Base-by-base conservation (phyloP, 2,113 vertebrate species). In the Clinocottus analis region DNA sequence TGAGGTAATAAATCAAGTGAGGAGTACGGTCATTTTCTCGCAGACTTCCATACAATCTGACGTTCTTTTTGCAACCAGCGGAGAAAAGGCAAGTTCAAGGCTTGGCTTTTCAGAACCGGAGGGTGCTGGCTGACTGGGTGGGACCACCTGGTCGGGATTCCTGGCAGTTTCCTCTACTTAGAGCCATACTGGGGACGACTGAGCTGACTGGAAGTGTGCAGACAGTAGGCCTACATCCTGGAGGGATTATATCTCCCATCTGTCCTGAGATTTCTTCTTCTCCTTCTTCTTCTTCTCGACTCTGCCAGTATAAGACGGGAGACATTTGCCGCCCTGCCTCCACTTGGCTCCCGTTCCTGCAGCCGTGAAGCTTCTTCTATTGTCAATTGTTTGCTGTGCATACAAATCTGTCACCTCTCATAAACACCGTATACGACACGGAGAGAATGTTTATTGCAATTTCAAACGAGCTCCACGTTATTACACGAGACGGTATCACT, bases 211-310 rank as follows among this genome's bases (percentile, higher is more conserved):
- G 23, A 37, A 77, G 65, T 21, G 62, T 56, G 60, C 39, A 74
- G 72, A 58, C 14, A 85, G 51, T 65, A 78, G 76, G 49, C 59
- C 83, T 61, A 37, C 85, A 86, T 90, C 71, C 86, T 88, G 82
- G 47, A 66, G 85, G 88, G 87, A 92, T 91, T 87, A 90, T 56
- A 77, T 70, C 79, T 84, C 88, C 89, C 89, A 92, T 91, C 89
- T 92, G 90, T 77, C 84, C 79, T 74, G 65, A 80, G 85, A 89
- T 82, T 90, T 85, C 47, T 58, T 72, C 58, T 2, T 33, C 31
- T 66, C 53, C n/a, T 76, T 16, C 5, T 61, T 33, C n/a, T 76
- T 16, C 5, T 61, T 33, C 35, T 77, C 43, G 65, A 84, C 41
- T 86, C 81, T 87, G 86, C 72, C 82, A 81, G 55, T 23, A 55